phyloP scores from a whole-genome alignment of 2,113 vertebrate species.

The Motacilla alba region DNA sequence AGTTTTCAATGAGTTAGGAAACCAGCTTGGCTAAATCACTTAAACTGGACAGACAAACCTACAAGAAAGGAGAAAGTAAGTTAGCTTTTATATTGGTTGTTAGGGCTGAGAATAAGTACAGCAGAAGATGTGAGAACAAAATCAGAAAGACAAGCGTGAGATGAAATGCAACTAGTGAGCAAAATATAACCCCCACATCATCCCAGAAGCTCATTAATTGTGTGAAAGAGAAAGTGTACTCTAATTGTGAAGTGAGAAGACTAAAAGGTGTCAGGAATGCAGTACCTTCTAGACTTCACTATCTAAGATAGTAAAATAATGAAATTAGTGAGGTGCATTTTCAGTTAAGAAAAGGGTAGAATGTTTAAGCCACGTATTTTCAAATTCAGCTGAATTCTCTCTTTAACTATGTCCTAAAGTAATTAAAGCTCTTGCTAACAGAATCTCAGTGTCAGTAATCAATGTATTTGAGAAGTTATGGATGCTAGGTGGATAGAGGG shows the following conservation, averaged over 20 bases:
- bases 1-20: background rate
- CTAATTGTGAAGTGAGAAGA: background rate
- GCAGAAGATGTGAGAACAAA: background rate
- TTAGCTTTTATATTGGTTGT: background rate
- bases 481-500: background rate
- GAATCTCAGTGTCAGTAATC: background rate
- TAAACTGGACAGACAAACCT: background rate
- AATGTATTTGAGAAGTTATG: background rate
- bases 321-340: background rate
- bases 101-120: background rate
- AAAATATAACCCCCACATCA: background rate
- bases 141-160: background rate
- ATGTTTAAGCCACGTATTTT: background rate
- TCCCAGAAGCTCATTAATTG: background rate
- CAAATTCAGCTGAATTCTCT: background rate
- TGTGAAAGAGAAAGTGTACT: background rate
- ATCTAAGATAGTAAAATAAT: background rate
- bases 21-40: background rate
- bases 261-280: background rate
- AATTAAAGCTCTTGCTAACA: background rate
- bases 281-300: background rate
- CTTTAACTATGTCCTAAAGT: background rate
- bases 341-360: background rate
- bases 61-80: background rate
- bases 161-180: background rate